phyloP scores from a whole-genome alignment of 2,113 vertebrate species.

The Pithys albifrons region DNA sequence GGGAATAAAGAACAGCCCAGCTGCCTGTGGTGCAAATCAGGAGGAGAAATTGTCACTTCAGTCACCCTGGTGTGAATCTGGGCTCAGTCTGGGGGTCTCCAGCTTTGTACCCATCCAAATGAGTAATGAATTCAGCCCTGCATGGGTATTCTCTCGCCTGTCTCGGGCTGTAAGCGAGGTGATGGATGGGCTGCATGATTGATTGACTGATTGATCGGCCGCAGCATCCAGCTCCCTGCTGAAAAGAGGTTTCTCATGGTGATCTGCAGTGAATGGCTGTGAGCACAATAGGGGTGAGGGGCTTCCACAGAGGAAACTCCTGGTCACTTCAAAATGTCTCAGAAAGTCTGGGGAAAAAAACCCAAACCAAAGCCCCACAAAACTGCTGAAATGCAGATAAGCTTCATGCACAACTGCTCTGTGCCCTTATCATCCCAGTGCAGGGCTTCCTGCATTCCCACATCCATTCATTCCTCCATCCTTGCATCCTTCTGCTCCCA shows the following conservation, averaged over 20 bases:
- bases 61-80: background rate
- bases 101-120: slow-evolving; percentile 10
- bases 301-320: background rate
- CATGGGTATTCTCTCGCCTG: slow-evolving; percentile 16
- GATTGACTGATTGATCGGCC: slow-evolving; percentile 40
- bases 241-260: slow-evolving; percentile 28
- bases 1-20: background rate
- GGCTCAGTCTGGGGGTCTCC: background rate
- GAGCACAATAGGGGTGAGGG: slow-evolving; percentile 8
- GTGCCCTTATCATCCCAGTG: rapidly evolving
- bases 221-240: background rate
- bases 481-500: too few species aligned
- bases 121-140: slow-evolving; percentile 9
- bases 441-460: background rate
- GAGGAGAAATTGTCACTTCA: background rate
- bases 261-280: background rate
- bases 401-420: background rate
- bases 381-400: background rate
- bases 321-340: background rate
- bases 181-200: slow-evolving; percentile 24
- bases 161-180: slow-evolving; percentile 3
- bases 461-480: background rate
- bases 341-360: background rate
- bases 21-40: background rate
- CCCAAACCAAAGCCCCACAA: background rate